phyloP scores from a whole-genome alignment of 2,888 invertebrate genomes.

The Hyposoter didymator region DNA sequence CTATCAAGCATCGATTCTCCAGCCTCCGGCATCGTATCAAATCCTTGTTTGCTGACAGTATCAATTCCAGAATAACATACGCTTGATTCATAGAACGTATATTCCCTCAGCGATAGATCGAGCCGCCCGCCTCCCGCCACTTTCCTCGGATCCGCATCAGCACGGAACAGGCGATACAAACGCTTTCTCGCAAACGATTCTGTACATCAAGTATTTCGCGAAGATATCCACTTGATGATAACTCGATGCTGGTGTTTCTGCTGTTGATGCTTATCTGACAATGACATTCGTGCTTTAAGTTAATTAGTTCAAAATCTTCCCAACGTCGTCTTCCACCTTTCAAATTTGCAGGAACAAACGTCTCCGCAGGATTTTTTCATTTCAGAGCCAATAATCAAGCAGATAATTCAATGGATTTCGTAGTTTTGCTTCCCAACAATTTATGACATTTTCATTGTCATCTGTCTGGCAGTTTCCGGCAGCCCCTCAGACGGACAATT shows the following conservation, averaged over 20 bases:
- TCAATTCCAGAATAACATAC: slow-evolving; percentile 78
- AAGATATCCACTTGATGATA: not conserved
- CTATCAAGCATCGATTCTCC: slow-evolving; percentile 67
- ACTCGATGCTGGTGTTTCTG: not conserved
- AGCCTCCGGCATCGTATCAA: slow-evolving; percentile 70
- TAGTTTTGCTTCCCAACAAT: not conserved
- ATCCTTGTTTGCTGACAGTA: slow-evolving; percentile 80
- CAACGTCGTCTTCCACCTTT: not conserved
- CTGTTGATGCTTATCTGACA: not conserved
- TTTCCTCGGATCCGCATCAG: not conserved
- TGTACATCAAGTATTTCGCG: not conserved
- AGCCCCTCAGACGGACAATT: not conserved
- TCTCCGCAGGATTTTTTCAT: not conserved
- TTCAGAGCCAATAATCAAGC: not conserved
- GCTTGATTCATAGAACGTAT: slow-evolving; percentile 78
- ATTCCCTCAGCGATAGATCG: slow-evolving; percentile 56
- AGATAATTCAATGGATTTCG: not conserved
- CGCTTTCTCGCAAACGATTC: not conserved
- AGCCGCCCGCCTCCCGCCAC: not conserved
- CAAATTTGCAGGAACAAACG: not conserved
- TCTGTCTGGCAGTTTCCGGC: too few species aligned
- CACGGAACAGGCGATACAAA: not conserved
- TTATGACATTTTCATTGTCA: not conserved
- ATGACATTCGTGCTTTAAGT: not conserved
- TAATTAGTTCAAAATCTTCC: not conserved